Base-by-base conservation (phyloP, 2,888 invertebrate species). In the Lycaena phlaeas region DNA sequence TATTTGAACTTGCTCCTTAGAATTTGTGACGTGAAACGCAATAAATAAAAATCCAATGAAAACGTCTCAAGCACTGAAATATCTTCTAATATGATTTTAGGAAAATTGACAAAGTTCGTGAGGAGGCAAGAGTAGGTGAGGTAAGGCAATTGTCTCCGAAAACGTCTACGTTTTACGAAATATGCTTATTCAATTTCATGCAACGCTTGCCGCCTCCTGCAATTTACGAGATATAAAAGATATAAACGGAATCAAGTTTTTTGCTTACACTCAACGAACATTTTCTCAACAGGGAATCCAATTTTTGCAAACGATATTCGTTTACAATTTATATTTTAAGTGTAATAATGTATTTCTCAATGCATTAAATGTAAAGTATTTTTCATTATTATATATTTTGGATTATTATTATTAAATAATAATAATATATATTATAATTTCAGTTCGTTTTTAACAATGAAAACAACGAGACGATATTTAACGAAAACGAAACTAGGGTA, bases 101-200 rank as follows among this genome's bases (percentile, higher is more conserved):
- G 75, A 65, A 84, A 84, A 84, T 84, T 82, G 82, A 76, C 81
- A 84, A 84, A 82, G 82, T 84, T 84, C 78, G 76, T 73, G 67
- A 76, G 70, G 70, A 76, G 74, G 69, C 76, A 63, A 62, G 73
- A 82, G 79, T 79, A 81, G 84, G 82, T 84, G 84, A 84, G 81
- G 82, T 82, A 82, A 82, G 84, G 82, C 84, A 84, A 84, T 84
- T 84, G 84, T 84, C 82, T 84, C 79, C 72, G 60, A 82, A 82
- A 84, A 84, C 82, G 84, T 69, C 81, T 81, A 69, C 84, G 70
- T 84, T 84, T 84, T 84, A 79, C 84, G 84, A 82, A 84, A 84
- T 84, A 82, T 82, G 84, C 84, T 84, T 84, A 84, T 84, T 84
- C 84, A 84, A 84, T 84, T 84, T 84, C 84, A 84, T 84, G 84